Base-by-base conservation (phyloP, 2,797 vertebrate species). In the Phrynocephalus vlangalii region DNA sequence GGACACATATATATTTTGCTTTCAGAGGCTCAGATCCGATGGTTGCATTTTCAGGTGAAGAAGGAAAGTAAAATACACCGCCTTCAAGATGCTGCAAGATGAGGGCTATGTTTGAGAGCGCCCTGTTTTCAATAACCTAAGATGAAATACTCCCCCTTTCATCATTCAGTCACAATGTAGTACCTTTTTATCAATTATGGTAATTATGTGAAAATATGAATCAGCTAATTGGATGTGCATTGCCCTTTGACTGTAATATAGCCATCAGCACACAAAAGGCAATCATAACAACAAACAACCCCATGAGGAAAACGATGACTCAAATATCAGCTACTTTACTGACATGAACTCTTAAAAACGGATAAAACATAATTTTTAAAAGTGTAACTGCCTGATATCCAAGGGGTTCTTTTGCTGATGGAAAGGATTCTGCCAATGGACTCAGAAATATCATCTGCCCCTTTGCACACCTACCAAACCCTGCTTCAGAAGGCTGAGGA, bases 91-190 rank as follows among this genome's bases (percentile, higher is more conserved):
- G 33, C 38, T 75, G 52, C n/a, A 56, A 60, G 30, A 18, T 44
- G 24, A 76, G 15, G 30, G 16, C 33, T 71, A 67, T 13, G 10
- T 83, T 68, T 77, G 18, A 56, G 66, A 38, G 3, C 68, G 22
- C 56, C 80, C 33, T 56, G 66, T 52, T 63, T 82, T 79, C 82
- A 76, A 33, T 87, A 88, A 79, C 83, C 33, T 22, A 63, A 56
- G 18, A 63, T 80, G 28, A 88, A 90, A 88, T 91, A 90, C 88
- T 88, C 89, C 86, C 88, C 82, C 56, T 94, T 95, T 95, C 96
- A 96, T 94, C 95, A 95, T 94, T 92, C 93, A 93, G 89, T 94
- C 85, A 56, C 4, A 28, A 82, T 93, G 38, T 80, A 92, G 56
- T 16, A 91, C 81, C 89, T 91, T 90, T 88, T 89, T 92, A 44